Evolutionary conservation across 2,888 invertebrate genomes (phyloP).

Genomic region (Aphrophora alni): DNA sequence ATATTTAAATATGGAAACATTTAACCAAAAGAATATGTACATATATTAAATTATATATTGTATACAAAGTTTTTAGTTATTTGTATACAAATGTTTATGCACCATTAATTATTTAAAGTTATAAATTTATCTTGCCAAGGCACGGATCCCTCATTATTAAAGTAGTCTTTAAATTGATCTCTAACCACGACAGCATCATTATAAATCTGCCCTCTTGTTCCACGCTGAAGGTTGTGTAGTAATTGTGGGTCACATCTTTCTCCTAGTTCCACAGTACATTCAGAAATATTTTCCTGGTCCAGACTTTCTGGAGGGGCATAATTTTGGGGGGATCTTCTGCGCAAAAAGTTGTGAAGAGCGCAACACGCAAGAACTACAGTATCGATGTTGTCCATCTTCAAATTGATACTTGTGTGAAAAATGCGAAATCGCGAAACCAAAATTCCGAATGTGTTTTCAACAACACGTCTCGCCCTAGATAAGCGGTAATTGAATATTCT

Average conservation of each 20-base stretch:
- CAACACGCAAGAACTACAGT: slow-evolving; percentile 36
- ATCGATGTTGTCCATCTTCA: slow-evolving; percentile 33
- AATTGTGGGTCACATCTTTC: slow-evolving; percentile 36
- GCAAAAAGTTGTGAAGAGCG: slow-evolving; percentile 37
- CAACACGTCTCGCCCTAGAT: slow-evolving; percentile 31
- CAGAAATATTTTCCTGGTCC: slow-evolving; percentile 33
- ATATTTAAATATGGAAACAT: no score
- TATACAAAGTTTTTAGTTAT: no score
- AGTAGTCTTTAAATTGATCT: slow-evolving; percentile 40
- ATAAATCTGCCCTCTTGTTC: slow-evolving; percentile 34
- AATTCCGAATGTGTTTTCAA: slow-evolving; percentile 35
- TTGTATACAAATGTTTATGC: background rate
- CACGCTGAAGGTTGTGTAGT: slow-evolving; percentile 35
- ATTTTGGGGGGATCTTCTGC: slow-evolving; percentile 18
- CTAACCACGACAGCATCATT: slow-evolving; percentile 29
- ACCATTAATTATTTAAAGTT: background rate
- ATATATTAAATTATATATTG: no score
- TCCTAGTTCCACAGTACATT: slow-evolving; percentile 32
- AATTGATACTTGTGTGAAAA: slow-evolving; percentile 35
- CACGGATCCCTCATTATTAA: slow-evolving; percentile 41
- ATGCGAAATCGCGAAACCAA: slow-evolving; percentile 32
- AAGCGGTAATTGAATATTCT: slow-evolving; percentile 35
- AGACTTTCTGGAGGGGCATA: slow-evolving; percentile 33
- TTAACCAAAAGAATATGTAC: no score
- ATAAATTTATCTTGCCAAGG: slow-evolving; percentile 40